phyloP scores from a whole-genome alignment of 1,140 invertebrate genomes.

The Harlomillsia oculata region DNA sequence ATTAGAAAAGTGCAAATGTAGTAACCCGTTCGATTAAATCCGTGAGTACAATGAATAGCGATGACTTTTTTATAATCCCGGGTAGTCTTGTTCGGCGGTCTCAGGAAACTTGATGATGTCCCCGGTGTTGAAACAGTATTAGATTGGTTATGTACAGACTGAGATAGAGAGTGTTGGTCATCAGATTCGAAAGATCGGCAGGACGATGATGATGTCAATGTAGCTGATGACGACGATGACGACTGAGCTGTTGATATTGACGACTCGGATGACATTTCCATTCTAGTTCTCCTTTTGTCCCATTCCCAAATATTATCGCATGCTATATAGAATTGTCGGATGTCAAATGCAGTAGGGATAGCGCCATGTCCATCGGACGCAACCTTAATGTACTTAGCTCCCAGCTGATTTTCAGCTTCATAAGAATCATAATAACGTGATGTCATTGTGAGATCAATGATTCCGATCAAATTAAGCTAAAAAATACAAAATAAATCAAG shows the following conservation, averaged over 20 bases:
- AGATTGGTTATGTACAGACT: constrained; percentile 61
- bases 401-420: too few species aligned
- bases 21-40: constrained; percentile 96
- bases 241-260: not conserved
- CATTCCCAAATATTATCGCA: too few species aligned
- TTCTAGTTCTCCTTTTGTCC: too few species aligned
- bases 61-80: constrained; percentile 68
- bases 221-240: constrained; percentile 83
- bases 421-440: too few species aligned
- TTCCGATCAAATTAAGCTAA: constrained; percentile 60
- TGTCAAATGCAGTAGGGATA: too few species aligned
- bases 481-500: not conserved
- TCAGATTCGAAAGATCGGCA: constrained; percentile 75
- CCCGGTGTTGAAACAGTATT: constrained; percentile 69
- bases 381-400: too few species aligned
- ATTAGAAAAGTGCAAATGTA: constrained; percentile 84
- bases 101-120: not conserved
- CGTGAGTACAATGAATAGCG: constrained; percentile 95
- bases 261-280: too few species aligned
- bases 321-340: too few species aligned
- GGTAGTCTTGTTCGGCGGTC: constrained; percentile 67
- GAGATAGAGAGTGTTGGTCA: too few species aligned
- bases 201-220: constrained; percentile 94
- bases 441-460: constrained; percentile 97
- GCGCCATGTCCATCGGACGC: too few species aligned